Percentiles rank a stretch among this genome's conserved stretches.
phyloP scores from a whole-genome alignment of 1,140 invertebrate species.

The Neodiprion pinetum region DNA sequence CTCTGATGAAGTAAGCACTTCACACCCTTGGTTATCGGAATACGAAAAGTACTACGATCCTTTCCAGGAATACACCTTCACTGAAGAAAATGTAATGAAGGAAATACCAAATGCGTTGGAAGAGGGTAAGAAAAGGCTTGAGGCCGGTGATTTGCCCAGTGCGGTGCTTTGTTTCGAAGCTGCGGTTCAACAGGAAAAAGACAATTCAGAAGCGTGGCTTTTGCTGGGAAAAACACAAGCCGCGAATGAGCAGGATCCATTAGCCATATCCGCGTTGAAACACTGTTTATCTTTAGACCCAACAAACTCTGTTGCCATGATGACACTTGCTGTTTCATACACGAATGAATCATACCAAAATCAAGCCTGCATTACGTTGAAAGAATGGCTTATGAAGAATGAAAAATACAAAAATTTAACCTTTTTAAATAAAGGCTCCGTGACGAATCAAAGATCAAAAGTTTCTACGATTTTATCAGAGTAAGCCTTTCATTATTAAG shows the following conservation, averaged over 20 bases:
- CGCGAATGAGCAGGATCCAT: constrained; percentile 87
- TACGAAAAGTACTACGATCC: constrained; percentile 70
- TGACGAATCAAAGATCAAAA: constrained; percentile 27
- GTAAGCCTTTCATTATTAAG: constrained; percentile 36
- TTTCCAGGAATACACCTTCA: constrained; percentile 83
- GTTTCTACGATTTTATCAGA: constrained; percentile 54
- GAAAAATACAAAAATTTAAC: constrained; percentile 81
- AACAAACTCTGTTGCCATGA: constrained; percentile 82
- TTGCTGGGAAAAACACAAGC: constrained; percentile 89
- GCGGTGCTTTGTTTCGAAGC: constrained; percentile 97
- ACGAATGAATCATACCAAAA: constrained; percentile 92
- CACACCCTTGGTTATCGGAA: constrained; percentile 74
- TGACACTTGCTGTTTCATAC: constrained; percentile 91
- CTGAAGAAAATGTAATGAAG: constrained; percentile 85
- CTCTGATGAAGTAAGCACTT: constrained; percentile 53
- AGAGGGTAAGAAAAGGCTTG: constrained; percentile 83
- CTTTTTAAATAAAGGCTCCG: constrained; percentile 55
- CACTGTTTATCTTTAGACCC: constrained; percentile 85
- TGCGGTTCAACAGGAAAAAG: constrained; percentile 85
- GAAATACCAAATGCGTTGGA: constrained; percentile 83
- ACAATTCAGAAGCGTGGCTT: constrained; percentile 84
- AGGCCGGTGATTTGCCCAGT: constrained; percentile 89
- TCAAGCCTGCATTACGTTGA: constrained; percentile 75
- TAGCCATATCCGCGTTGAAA: constrained; percentile 88
- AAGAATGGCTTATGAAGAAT: constrained; percentile 86